Evolutionary conservation across 2,797 vertebrate species (phyloP).

Genomic region (Netta rufina): DNA sequence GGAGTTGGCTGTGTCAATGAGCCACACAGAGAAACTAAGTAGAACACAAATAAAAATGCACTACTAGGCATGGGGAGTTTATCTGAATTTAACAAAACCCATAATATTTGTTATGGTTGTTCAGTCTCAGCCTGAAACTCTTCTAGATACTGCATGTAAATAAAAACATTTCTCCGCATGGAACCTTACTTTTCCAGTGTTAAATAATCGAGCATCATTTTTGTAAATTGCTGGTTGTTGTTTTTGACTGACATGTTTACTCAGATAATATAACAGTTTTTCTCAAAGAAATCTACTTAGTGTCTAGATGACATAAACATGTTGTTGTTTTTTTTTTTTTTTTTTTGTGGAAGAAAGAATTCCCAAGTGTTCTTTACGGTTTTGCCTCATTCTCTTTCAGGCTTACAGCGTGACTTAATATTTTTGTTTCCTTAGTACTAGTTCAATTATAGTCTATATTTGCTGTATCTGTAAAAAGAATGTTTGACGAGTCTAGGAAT

Average conservation of each 20-base stretch:
- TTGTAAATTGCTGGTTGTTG: conserved; percentile 81
- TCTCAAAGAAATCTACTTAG: conserved; percentile 81
- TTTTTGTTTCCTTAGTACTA: conserved; percentile 30
- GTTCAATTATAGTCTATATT: neutral
- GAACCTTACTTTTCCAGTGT: conserved; percentile 66
- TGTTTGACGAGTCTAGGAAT: neutral
- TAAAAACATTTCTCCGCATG: conserved; percentile 68
- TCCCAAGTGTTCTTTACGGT: conserved; percentile 63
- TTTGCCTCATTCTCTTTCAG: conserved; percentile 44
- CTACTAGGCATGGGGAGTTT: neutral
- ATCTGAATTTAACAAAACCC: conserved; percentile 2
- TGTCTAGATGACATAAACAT: conserved; percentile 78
- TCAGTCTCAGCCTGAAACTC: conserved; percentile 26
- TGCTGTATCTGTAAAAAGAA: neutral
- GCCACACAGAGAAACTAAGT: neutral
- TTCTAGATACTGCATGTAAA: conserved; percentile 67
- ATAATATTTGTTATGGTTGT: neutral
- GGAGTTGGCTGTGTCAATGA: neutral
- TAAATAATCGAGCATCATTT: conserved; percentile 80
- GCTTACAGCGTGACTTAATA: conserved; percentile 45
- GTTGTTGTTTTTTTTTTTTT: neutral
- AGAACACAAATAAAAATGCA: neutral
- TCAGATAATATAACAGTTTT: conserved; percentile 80
- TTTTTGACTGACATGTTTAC: conserved; percentile 83
- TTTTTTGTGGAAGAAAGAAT: conserved; percentile 62